Evolutionary conservation across 2,888 invertebrate genomes (phyloP).

Genomic region (Sphecodes monilicornis): DNA sequence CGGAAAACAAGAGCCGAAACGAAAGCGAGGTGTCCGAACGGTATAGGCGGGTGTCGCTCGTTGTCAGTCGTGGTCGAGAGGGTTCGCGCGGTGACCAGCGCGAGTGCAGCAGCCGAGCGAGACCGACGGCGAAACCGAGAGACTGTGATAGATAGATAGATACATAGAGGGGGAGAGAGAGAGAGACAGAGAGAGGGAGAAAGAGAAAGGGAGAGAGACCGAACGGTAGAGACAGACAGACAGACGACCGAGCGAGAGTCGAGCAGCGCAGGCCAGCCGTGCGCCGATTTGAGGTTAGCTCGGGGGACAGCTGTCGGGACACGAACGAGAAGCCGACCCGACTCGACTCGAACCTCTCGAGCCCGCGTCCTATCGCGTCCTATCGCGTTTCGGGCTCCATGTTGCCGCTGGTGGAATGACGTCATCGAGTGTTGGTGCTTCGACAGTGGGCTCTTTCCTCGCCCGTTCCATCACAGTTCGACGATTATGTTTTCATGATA

Average conservation of each 20-base stretch:
- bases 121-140: background rate
- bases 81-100: constrained; percentile 15
- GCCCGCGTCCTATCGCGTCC: constrained; percentile 65
- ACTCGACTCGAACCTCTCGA: constrained; percentile 34
- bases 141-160: background rate
- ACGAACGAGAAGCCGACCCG: constrained; percentile 26
- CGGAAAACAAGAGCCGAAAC: background rate
- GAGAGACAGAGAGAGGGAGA: background rate
- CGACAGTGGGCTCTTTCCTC: constrained; percentile 66
- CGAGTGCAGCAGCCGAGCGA: constrained; percentile 28
- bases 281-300: constrained; percentile 52
- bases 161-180: background rate
- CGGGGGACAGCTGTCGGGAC: constrained; percentile 32
- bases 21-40: constrained; percentile 16
- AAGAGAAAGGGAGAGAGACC: background rate
- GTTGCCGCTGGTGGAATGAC: constrained; percentile 79
- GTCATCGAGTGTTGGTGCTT: constrained; percentile 80
- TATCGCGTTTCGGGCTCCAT: constrained; percentile 75
- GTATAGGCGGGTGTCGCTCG: constrained; percentile 33
- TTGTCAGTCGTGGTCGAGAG: constrained; percentile 24
- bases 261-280: constrained; percentile 7
- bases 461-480: constrained; percentile 71
- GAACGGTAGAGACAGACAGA: background rate
- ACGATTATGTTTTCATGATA: constrained; percentile 78
- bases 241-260: constrained; percentile 6